Conservation (phyloP, 1,140 invertebrate species). For the Drosophila funebris region DNA sequence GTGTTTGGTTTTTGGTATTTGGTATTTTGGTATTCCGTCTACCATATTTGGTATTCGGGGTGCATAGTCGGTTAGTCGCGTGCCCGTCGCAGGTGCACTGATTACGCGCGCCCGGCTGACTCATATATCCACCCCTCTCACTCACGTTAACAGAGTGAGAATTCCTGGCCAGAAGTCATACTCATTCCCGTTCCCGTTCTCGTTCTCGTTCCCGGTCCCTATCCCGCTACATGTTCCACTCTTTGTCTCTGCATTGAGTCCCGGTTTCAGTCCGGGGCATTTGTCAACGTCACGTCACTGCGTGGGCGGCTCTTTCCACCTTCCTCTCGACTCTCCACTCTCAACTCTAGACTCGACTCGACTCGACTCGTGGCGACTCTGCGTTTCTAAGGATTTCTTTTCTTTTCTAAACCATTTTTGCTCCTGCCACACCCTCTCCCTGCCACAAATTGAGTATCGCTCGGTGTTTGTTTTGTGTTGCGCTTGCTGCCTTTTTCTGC, state of each 20-base stretch:
- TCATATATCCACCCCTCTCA: slow-evolving; percentile 34
- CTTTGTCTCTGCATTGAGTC: slow-evolving; percentile 3
- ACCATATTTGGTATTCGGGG: slow-evolving; percentile 18
- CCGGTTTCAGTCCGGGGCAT: slow-evolving; percentile 52
- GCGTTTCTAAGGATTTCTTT: slow-evolving; percentile 57
- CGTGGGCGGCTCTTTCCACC: slow-evolving; percentile 37
- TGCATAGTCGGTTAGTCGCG: slow-evolving; percentile 56
- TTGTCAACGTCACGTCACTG: slow-evolving; percentile 71
- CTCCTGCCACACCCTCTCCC: background rate
- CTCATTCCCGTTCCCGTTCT: no score
- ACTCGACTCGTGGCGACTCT: slow-evolving; percentile 4
- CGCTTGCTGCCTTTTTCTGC: slow-evolving; percentile 64
- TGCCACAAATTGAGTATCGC: background rate
- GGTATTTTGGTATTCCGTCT: slow-evolving; percentile 20
- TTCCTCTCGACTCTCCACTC: slow-evolving; percentile 18
- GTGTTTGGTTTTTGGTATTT: slow-evolving; percentile 1
- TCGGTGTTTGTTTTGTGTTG: slow-evolving; percentile 14
- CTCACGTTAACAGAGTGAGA: background rate
- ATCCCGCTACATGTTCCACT: no score
- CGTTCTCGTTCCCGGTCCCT: background rate
- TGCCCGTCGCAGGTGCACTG: slow-evolving; percentile 75
- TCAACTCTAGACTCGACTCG: background rate
- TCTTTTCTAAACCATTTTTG: slow-evolving; percentile 39
- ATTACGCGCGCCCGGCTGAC: slow-evolving; percentile 66
- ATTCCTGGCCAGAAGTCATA: slow-evolving; percentile 1